These are phyloP conservation scores for Bruchidius siliquastri DNA, from an alignment of 2,888 invertebrate genomes.

Conservation along the genomic window DNA sequence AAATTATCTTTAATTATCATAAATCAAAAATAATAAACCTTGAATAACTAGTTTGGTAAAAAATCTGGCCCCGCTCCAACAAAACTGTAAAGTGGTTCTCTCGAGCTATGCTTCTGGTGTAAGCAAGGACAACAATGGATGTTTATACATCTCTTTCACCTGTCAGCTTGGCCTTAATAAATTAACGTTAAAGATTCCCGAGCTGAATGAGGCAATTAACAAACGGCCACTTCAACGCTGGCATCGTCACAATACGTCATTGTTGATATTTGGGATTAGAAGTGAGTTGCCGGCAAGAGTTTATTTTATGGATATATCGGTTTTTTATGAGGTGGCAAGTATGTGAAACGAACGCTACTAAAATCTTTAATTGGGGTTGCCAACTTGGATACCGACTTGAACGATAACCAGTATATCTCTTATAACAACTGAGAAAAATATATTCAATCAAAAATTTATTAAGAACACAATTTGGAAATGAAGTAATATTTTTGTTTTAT, in stretches of 20 bases:
- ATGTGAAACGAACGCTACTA: background rate
- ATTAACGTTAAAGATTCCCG: background rate
- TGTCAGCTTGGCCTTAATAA: background rate
- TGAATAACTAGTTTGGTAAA: background rate
- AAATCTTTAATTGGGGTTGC: background rate
- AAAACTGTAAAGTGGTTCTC: background rate
- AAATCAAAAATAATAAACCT: background rate
- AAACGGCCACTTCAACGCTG: background rate
- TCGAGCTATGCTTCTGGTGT: background rate
- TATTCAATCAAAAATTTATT: no score
- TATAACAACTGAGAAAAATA: no score
- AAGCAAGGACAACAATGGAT: background rate
- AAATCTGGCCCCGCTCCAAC: background rate
- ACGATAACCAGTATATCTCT: no score
- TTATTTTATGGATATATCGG: background rate
- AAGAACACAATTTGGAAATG: no score
- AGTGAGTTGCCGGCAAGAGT: background rate
- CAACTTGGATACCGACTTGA: background rate
- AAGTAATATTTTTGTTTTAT: no score
- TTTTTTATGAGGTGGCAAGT: background rate
- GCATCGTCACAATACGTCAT: background rate
- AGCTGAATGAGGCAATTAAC: background rate
- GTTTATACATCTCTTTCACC: background rate
- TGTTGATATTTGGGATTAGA: background rate
- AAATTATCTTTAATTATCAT: background rate